Base-by-base conservation (phyloP, 1,140 invertebrate genomes). In the Oncopodura yosiiana region DNA sequence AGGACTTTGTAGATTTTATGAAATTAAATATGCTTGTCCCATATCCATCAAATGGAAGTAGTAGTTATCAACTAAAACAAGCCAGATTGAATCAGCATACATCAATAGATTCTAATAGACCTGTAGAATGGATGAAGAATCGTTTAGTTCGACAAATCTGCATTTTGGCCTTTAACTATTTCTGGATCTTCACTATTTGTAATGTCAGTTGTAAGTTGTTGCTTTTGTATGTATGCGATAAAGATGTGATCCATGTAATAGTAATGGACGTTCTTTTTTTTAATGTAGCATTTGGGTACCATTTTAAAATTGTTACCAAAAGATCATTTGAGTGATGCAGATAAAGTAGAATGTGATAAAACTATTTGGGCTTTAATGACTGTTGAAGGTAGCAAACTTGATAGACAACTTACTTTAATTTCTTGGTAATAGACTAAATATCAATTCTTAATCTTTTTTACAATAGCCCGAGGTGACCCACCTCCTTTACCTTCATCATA, bases 101-200 rank as follows among this genome's bases (percentile, higher is more conserved):
- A 66, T 57, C 19, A 66, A 39, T 34, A 23, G 42, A 50, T 51
- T 21, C 32, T 14, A 58, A 77, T 30, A 73, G 69, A 49, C 70
- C 73, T 14, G 66, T 79, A 34, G 72, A 75, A 16, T 77, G 78
- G 68, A 81, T 87, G 50, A 77, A 82, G 56, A 72, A 78, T 3
- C 74, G 81, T 42, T 65, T 95, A 1, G 80, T 83, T 41, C 74
- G 87, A 26, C n/a, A 77, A 85, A 55, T 92, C 91, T 0, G 81
- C 84, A 43, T 92, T 91, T 70, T 97, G 91, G 87, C 93, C 94
- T 0, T 77, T 95, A 43, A 92, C 87, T 5, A 88, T 92, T 42
- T 86, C 85, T 14, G 84, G 87, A 3, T 94, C 90, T 0, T 78
- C 92, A 11, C 81, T 96, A 62, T 95, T 88, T 65, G 94, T 93